Conservation (phyloP, 2,888 invertebrate species). For the Drosophila rellima region DNA sequence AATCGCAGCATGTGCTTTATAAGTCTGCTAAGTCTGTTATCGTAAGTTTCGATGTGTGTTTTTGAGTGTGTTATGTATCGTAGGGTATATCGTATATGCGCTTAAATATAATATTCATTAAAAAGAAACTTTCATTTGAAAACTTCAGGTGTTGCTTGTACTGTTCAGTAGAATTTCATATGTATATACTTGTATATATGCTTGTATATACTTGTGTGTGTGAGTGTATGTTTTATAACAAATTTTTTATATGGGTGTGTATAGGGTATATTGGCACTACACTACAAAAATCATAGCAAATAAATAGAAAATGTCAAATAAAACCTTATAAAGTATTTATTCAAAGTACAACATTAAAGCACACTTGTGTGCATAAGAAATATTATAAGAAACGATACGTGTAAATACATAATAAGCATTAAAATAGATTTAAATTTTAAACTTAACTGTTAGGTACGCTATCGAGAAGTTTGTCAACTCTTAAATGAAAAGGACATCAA, state of each 20-base stretch:
- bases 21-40: conserved; percentile 59
- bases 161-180: conserved; percentile 81
- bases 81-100: conserved; percentile 61
- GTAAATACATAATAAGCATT: conserved; percentile 27
- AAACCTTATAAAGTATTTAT: conserved; percentile 63
- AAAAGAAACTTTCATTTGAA: conserved; percentile 85
- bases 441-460: conserved; percentile 42
- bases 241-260: conserved; percentile 22
- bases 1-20: conserved; percentile 60
- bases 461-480: conserved; percentile 35
- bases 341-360: conserved; percentile 68
- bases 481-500: conserved; percentile 49
- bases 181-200: conserved; percentile 25
- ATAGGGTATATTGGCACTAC: conserved; percentile 34
- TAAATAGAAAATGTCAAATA: conserved; percentile 26
- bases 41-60: conserved; percentile 40
- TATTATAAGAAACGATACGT: conserved; percentile 16
- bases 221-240: conserved; percentile 19
- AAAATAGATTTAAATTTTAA: conserved; percentile 30
- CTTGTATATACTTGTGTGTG: conserved; percentile 19
- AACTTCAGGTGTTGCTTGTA: conserved; percentile 86
- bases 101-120: conserved; percentile 68
- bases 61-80: conserved; percentile 43
- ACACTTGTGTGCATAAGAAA: conserved; percentile 32
- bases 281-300: conserved; percentile 23